Percentiles rank a stretch among this genome's conserved stretches.
These are phyloP conservation scores for Magallana angulata DNA, from an alignment of 1,140 invertebrate species.

Conservation along the genomic window DNA sequence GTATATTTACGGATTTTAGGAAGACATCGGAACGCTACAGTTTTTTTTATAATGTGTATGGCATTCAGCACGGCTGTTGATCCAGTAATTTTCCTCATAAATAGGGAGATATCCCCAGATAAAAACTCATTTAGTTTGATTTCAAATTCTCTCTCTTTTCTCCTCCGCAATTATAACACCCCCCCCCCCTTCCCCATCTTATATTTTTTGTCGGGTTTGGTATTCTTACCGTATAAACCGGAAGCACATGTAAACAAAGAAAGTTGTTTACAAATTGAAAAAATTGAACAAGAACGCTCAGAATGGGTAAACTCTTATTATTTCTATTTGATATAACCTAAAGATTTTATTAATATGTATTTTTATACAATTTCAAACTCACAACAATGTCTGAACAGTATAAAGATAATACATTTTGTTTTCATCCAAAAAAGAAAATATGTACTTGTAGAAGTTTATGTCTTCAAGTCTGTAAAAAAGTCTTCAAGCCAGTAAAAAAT, in stretches of 20 bases:
- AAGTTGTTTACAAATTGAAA: conserved; percentile 10
- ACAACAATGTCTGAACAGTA: no score
- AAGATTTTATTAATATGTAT: neutral
- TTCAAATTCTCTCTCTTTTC: no score
- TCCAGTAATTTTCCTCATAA: no score
- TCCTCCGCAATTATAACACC: no score
- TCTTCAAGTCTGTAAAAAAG: neutral
- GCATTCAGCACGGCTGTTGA: no score
- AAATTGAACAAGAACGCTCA: neutral
- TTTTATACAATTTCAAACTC: neutral
- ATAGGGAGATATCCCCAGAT: no score
- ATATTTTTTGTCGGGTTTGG: neutral
- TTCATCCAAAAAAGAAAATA: neutral
- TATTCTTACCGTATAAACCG: neutral
- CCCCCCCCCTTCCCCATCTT: no score
- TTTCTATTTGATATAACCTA: neutral
- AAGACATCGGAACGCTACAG: no score
- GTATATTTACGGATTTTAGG: no score
- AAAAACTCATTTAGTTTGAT: no score
- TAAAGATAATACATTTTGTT: neutral
- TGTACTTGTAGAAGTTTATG: neutral
- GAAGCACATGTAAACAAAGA: conserved; percentile 15
- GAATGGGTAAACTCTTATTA: neutral
- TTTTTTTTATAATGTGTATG: no score
- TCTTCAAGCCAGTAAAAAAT: neutral